phyloP scores from a whole-genome alignment of 2,888 invertebrate genomes.

The Polydrusus tereticollis region DNA sequence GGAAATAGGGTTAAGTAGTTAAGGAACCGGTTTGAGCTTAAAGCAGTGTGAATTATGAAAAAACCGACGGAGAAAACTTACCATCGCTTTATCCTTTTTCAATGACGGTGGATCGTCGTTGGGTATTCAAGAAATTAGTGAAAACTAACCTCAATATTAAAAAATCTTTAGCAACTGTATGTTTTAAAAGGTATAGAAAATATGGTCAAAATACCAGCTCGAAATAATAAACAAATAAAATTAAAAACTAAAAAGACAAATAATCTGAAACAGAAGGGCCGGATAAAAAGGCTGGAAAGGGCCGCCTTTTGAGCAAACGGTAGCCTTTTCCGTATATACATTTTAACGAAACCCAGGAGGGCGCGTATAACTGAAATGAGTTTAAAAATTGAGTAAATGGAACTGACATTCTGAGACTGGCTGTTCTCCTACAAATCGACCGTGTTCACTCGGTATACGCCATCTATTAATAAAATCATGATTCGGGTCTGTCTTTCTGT shows the following conservation, averaged over 20 bases:
- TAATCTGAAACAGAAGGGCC: neutral
- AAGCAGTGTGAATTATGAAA: too few species aligned
- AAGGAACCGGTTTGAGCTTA: too few species aligned
- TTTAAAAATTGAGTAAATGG: slow-evolving; percentile 58
- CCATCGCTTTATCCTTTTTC: too few species aligned
- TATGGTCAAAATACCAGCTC: neutral
- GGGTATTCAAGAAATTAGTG: too few species aligned
- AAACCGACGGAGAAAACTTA: too few species aligned
- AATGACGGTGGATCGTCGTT: too few species aligned
- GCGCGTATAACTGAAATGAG: slow-evolving; percentile 54
- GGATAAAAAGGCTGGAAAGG: slow-evolving; percentile 11
- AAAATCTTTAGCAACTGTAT: too few species aligned
- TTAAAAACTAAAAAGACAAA: neutral
- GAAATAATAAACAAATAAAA: neutral
- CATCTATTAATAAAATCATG: slow-evolving; percentile 62
- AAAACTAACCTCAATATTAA: too few species aligned
- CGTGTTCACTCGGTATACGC: slow-evolving; percentile 53
- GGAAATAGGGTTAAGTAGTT: too few species aligned
- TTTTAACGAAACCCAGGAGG: slow-evolving; percentile 26
- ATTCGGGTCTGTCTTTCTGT: slow-evolving; percentile 54
- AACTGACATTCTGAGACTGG: slow-evolving; percentile 57
- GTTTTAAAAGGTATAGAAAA: too few species aligned
- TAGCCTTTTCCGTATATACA: slow-evolving; percentile 29
- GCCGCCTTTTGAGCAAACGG: slow-evolving; percentile 23
- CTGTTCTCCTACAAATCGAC: slow-evolving; percentile 57